Evolutionary conservation across 1,140 invertebrate genomes (phyloP), one percentile per base, ranked within the genome.

Genomic region (Bathynomus jamesi): DNA sequence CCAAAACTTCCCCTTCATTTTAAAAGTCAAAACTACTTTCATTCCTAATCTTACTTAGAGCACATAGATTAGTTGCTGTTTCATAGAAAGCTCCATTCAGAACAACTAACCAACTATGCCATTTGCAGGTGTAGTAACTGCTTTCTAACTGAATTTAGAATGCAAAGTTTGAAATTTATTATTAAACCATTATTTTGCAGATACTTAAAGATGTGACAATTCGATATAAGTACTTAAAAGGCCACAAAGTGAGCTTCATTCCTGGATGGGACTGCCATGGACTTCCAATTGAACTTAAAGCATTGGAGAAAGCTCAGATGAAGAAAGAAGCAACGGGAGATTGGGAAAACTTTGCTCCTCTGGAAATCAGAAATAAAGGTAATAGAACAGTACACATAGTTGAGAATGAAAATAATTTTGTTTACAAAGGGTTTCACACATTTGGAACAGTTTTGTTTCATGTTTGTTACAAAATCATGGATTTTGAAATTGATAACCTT

Each of bases 231-330:
- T 82, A 98, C 28, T 81, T 95, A 0, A 84, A 86, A 78, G 93
- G 93, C 0, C 87, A 89, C 77, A 86, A 85, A 80, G 89, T 99
- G 0, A 89, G 95, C 81, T 99, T 94, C 83, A 82, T 90, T 30
- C 95, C 96, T 68, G 98, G 98, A 1, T 99, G 98, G 98, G 98
- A 99, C 82, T 99, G 98, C 81, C 98, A 99, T 85, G 98, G 98
- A 13, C 83, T 99, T 66, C 98, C 98, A 0, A 99, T 99, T 81
- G 98, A 99, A 83, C 83, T 97, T 13, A 98, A 98, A 86, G 94
- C 92, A 3, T 74, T 90, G 17, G 73, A 80, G 60, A 28, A 82
- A n/a, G 85, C 84, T 74, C 79, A 79, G 68, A 77, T 78, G 4
- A 69, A 79, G 11, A 80, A 79, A 61, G 79, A 80, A 53, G 78